A percentile compares a stretch with the other conserved stretches of the same genome.
Conservation (phyloP, 2,888 invertebrate genomes). For the Drosophila sordidapex region DNA sequence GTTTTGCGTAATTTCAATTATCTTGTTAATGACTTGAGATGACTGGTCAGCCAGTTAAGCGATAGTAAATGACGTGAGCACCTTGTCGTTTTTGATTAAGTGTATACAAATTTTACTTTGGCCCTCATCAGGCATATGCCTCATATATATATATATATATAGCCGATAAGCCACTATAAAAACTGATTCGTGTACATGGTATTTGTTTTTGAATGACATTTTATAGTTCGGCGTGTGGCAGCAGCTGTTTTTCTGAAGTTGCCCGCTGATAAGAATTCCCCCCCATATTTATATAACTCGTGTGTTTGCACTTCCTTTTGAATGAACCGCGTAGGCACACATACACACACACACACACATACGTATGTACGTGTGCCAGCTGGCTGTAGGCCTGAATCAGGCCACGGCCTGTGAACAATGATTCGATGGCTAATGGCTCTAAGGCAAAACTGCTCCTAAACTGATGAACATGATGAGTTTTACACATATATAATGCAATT, state of each 20-base stretch:
- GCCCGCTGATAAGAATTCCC: conserved; percentile 25
- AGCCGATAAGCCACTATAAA: conserved; percentile 19
- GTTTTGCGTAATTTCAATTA: neutral
- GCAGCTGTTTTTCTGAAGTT: conserved; percentile 13
- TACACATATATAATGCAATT: neutral
- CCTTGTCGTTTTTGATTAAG: conserved; percentile 21
- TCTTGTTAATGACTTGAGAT: neutral
- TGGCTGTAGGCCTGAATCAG: conserved; percentile 27
- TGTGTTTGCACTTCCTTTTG: neutral
- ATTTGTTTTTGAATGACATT: conserved; percentile 27
- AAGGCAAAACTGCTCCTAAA: neutral
- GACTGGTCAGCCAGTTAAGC: conserved; percentile 3
- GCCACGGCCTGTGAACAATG: conserved; percentile 16
- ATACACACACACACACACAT: neutral
- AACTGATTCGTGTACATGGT: neutral
- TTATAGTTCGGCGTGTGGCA: conserved; percentile 20
- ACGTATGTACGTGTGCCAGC: neutral
- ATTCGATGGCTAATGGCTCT: neutral
- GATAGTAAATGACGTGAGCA: conserved; percentile 38
- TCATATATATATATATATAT: neutral
- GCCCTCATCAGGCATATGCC: conserved; percentile 17
- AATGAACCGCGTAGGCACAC: neutral
- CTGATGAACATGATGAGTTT: neutral
- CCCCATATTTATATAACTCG: neutral
- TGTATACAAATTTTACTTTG: conserved; percentile 23